Evolutionary conservation across 2,113 vertebrate genomes (phyloP).

Genomic region (Microcebus tavaratra): DNA sequence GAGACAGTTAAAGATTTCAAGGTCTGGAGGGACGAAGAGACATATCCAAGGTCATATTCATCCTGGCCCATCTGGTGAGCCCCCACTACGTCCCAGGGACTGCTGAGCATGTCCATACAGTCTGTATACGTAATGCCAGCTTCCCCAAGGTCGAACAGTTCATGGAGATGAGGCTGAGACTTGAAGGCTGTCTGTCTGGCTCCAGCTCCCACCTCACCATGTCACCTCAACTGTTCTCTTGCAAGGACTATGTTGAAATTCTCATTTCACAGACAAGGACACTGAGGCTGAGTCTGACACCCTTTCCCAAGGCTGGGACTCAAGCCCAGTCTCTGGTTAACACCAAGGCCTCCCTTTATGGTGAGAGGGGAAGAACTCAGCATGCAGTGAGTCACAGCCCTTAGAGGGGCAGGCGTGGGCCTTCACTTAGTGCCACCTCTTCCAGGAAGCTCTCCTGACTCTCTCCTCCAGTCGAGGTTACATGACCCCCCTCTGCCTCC

Average conservation of each 20-base stretch:
- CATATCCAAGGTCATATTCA: neutral
- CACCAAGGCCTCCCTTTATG: neutral
- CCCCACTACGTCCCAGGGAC: neutral
- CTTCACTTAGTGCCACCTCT: neutral
- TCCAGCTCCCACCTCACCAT: neutral
- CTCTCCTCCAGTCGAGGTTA: neutral
- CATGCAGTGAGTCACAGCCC: neutral
- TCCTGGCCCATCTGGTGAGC: neutral
- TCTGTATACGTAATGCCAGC: neutral
- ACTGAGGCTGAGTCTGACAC: neutral
- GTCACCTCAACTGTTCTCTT: neutral
- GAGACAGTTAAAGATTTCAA: neutral
- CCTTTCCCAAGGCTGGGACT: neutral
- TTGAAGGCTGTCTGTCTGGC: neutral
- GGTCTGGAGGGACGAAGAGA: neutral
- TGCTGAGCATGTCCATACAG: neutral
- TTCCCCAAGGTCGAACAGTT: neutral
- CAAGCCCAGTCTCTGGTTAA: neutral
- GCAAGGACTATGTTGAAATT: conserved; percentile 16
- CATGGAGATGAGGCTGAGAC: neutral
- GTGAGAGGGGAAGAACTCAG: neutral
- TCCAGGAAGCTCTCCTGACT: neutral
- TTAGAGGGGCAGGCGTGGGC: neutral
- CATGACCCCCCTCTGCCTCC: neutral
- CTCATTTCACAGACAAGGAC: neutral